phyloP scores from a whole-genome alignment of 2,888 invertebrate genomes.

The Caenorhabditis afra region DNA sequence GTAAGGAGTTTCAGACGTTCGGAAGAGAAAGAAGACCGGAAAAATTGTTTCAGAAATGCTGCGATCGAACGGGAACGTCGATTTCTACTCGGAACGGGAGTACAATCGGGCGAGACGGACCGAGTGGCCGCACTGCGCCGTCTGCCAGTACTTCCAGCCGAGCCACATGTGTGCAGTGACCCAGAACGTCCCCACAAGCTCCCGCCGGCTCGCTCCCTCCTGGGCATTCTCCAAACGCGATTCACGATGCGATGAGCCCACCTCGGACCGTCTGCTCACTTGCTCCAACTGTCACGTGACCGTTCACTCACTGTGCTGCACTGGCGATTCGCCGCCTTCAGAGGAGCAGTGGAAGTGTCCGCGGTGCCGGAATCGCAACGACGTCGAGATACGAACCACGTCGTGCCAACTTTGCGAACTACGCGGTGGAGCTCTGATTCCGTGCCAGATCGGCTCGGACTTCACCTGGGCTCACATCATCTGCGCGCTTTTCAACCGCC shows the following conservation, averaged over 20 bases:
- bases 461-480: conserved; percentile 73
- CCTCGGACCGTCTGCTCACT: conserved; percentile 82
- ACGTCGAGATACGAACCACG: conserved; percentile 60
- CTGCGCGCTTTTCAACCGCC: conserved; percentile 70
- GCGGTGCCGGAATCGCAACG: conserved; percentile 64
- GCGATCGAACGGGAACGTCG: conserved; percentile 80
- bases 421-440: conserved; percentile 74
- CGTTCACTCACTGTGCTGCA: conserved; percentile 83
- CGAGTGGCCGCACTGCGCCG: conserved; percentile 83
- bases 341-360: conserved; percentile 66
- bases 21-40: not conserved
- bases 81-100: conserved; percentile 78
- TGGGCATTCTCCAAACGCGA: conserved; percentile 79
- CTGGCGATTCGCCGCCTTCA: conserved; percentile 21
- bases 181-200: conserved; percentile 51
- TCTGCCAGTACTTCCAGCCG: conserved; percentile 83
- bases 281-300: conserved; percentile 84
- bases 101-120: conserved; percentile 29
- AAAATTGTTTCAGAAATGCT: conserved; percentile 47
- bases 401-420: conserved; percentile 73
- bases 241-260: conserved; percentile 38
- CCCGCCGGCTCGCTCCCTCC: conserved; percentile 79
- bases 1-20: too few species aligned
- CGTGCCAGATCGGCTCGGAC: conserved; percentile 54
- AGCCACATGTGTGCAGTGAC: conserved; percentile 22